phyloP scores from a whole-genome alignment of 2,113 vertebrate genomes.

The Todiramphus chloris region DNA sequence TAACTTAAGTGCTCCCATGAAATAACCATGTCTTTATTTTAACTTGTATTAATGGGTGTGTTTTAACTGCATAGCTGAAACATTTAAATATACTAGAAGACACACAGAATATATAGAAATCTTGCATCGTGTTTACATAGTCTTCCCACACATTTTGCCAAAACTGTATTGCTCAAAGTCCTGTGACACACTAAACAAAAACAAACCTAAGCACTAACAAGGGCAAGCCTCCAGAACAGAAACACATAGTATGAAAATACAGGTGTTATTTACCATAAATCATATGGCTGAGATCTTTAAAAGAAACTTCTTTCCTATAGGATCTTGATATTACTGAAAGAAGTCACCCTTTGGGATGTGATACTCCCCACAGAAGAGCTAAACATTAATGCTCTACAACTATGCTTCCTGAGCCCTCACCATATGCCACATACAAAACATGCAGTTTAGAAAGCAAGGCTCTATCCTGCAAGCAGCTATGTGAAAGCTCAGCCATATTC shows the following conservation, averaged over 20 bases:
- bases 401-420: neutral
- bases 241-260: neutral
- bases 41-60: neutral
- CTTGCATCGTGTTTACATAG: neutral
- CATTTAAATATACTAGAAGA: neutral
- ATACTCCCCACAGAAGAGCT: neutral
- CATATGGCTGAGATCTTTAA: neutral
- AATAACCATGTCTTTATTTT: neutral
- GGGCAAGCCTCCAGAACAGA: neutral
- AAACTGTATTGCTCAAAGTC: neutral
- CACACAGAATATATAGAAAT: neutral
- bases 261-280: conserved; percentile 36
- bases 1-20: neutral
- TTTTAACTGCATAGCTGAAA: neutral
- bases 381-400: neutral
- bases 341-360: neutral
- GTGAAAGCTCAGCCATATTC: neutral
- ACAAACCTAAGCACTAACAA: neutral
- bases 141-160: conserved; percentile 11
- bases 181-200: conserved; percentile 4
- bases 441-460: neutral
- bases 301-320: neutral
- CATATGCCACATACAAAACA: neutral
- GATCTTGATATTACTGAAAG: neutral
- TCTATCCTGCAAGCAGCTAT: neutral